Percentiles rank a stretch among this genome's conserved stretches.
Evolutionary conservation across 1,140 invertebrate genomes (phyloP).

Genomic region (Linepithema humile): DNA sequence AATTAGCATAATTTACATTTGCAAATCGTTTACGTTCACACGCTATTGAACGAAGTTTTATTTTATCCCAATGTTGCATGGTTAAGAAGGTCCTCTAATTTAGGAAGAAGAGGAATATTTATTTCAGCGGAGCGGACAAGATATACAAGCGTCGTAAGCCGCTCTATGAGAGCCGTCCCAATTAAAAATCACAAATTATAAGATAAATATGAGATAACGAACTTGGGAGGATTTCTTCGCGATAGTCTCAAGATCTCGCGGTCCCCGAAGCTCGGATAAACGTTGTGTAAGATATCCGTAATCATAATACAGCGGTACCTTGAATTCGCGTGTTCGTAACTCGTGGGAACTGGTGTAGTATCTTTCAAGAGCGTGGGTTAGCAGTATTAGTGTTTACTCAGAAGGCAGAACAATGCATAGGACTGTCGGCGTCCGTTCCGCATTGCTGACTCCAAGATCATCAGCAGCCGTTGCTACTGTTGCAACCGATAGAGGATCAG

Average conservation of each 20-base stretch:
- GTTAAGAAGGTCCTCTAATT: no score
- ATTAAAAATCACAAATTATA: constrained; percentile 20
- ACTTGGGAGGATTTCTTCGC: constrained; percentile 33
- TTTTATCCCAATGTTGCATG: not conserved
- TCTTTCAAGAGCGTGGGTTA: constrained; percentile 79
- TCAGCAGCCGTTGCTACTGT: constrained; percentile 75
- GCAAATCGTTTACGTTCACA: not conserved
- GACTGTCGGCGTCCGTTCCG: constrained; percentile 78
- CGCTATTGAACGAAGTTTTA: not conserved
- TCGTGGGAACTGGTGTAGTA: constrained; percentile 80
- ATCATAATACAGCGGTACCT: constrained; percentile 72
- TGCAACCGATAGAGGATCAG: constrained; percentile 45
- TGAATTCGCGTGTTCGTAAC: constrained; percentile 78
- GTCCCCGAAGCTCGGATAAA: constrained; percentile 58
- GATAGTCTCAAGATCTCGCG: constrained; percentile 32
- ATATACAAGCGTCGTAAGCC: not conserved
- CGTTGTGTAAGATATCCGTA: constrained; percentile 65
- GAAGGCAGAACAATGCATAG: constrained; percentile 76
- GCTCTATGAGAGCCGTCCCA: constrained; percentile 35
- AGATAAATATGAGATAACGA: constrained; percentile 15
- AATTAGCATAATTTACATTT: not conserved
- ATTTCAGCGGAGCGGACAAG: not conserved
- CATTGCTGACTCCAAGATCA: constrained; percentile 77
- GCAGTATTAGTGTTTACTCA: constrained; percentile 79
- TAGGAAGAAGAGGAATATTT: constrained; percentile 8